These are phyloP conservation scores for Homarus americanus DNA, from an alignment of 1,140 invertebrate genomes.

Conservation along the genomic window DNA sequence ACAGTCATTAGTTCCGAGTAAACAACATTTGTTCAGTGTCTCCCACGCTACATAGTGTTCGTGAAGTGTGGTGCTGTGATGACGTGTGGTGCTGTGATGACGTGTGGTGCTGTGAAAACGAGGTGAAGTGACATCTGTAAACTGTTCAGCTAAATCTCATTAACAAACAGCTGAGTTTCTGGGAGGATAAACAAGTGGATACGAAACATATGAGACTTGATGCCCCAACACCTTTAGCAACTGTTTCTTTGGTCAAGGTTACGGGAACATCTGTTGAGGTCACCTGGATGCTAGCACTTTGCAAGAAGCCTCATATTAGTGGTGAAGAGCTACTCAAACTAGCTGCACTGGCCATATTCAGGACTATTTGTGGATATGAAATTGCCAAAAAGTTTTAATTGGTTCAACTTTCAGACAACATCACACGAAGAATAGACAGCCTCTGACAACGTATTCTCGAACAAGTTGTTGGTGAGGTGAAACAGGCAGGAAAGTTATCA, in stretches of 20 bases:
- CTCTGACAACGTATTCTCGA: constrained; percentile 24
- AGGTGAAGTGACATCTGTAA: constrained; percentile 39
- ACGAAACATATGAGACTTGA: constrained; percentile 34
- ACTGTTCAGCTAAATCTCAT: constrained; percentile 27
- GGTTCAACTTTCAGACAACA: constrained; percentile 17
- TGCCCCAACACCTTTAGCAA: constrained; percentile 11
- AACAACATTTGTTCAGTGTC: no score
- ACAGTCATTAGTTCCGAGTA: no score
- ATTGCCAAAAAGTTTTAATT: constrained; percentile 25
- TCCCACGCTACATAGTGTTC: no score
- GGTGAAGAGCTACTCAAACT: constrained; percentile 1
- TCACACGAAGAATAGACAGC: constrained; percentile 13
- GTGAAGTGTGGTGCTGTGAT: no score
- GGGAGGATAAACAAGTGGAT: constrained; percentile 30
- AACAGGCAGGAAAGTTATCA: constrained; percentile 2
- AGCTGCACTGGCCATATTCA: constrained; percentile 1
- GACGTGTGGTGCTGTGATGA: no score
- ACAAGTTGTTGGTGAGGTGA: constrained; percentile 12
- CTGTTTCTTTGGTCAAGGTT: neutral
- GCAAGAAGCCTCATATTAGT: constrained; percentile 46
- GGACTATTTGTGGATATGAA: neutral
- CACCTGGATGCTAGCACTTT: constrained; percentile 27
- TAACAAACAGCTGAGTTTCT: constrained; percentile 38
- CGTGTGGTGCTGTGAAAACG: no score
- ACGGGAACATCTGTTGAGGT: neutral